Percentiles rank a stretch among this genome's conserved stretches.
These are phyloP conservation scores for Pogonognathellus flavescens DNA, from an alignment of 1,140 invertebrate species.

Conservation along the genomic window DNA sequence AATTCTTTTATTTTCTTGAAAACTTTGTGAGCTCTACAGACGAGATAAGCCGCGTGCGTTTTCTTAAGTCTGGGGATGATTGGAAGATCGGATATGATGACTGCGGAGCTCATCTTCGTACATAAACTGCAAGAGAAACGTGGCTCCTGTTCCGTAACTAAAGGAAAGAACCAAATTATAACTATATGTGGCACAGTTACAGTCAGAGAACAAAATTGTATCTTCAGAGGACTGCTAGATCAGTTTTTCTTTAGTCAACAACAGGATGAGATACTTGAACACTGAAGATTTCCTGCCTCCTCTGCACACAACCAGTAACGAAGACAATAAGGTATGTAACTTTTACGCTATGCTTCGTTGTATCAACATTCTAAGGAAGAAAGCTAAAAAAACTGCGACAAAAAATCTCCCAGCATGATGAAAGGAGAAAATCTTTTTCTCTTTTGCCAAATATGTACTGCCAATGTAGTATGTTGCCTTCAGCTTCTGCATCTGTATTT, in stretches of 20 bases:
- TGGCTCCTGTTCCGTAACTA: too few species aligned
- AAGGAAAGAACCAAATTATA: too few species aligned
- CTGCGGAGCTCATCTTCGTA: not conserved
- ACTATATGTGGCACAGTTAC: too few species aligned
- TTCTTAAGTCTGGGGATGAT: slow-evolving; percentile 36
- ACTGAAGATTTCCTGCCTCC: slow-evolving; percentile 1
- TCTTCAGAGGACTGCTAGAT: not conserved
- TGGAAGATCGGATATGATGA: slow-evolving; percentile 40
- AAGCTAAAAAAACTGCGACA: not conserved
- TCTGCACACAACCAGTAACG: too few species aligned
- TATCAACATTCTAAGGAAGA: slow-evolving; percentile 21
- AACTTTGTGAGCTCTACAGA: not conserved
- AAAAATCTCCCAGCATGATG: slow-evolving; percentile 28
- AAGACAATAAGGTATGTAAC: too few species aligned
- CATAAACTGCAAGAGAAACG: slow-evolving; percentile 5
- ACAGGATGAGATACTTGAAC: slow-evolving; percentile 30
- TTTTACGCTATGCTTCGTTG: too few species aligned
- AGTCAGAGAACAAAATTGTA: not conserved
- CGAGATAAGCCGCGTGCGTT: slow-evolving; percentile 36
- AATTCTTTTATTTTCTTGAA: slow-evolving; percentile 42
- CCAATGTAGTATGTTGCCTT: not conserved
- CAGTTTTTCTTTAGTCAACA: not conserved
- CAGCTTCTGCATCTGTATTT: not conserved
- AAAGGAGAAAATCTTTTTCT: slow-evolving; percentile 27
- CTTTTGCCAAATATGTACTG: slow-evolving; percentile 3